Percentiles rank a stretch among this genome's conserved stretches.
phyloP scores from a whole-genome alignment of 2,888 invertebrate species.

The Cinara cedri region DNA sequence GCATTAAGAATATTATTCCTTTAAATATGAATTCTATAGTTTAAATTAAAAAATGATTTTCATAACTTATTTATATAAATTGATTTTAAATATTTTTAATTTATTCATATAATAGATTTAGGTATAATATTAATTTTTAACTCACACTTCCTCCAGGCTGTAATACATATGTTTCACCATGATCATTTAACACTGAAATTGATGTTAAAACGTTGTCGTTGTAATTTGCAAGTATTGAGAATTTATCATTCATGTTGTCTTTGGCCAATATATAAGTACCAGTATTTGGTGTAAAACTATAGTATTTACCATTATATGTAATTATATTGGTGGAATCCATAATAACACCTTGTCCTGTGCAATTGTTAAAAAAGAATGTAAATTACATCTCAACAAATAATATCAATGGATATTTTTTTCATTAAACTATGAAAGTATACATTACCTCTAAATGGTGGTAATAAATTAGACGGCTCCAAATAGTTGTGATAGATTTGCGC shows the following conservation, averaged over 20 bases:
- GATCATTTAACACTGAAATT: not conserved
- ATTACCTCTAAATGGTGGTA: conserved; percentile 38
- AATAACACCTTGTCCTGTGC: not conserved
- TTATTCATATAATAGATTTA: too few species aligned
- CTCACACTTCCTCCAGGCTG: conserved; percentile 23
- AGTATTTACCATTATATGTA: conserved; percentile 1
- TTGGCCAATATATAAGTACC: conserved; percentile 85
- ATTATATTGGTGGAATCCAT: conserved; percentile 14
- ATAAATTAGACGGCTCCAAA: not conserved
- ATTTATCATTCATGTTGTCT: conserved; percentile 85
- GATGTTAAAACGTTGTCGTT: conserved; percentile 60
- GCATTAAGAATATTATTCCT: too few species aligned
- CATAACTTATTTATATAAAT: too few species aligned
- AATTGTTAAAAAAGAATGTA: not conserved
- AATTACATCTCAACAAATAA: not conserved
- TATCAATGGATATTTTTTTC: not conserved
- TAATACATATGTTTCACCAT: not conserved
- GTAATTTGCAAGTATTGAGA: conserved; percentile 78
- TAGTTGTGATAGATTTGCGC: not conserved
- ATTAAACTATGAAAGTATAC: not conserved
- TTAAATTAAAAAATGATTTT: too few species aligned
- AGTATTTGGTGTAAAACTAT: conserved; percentile 61
- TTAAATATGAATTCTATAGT: too few species aligned
- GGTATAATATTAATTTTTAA: not conserved
- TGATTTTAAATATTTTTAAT: too few species aligned